Evolutionary conservation across 2,888 invertebrate genomes (phyloP), one percentile per base, ranked within the genome.

Genomic region (Trissolcus japonicus): DNA sequence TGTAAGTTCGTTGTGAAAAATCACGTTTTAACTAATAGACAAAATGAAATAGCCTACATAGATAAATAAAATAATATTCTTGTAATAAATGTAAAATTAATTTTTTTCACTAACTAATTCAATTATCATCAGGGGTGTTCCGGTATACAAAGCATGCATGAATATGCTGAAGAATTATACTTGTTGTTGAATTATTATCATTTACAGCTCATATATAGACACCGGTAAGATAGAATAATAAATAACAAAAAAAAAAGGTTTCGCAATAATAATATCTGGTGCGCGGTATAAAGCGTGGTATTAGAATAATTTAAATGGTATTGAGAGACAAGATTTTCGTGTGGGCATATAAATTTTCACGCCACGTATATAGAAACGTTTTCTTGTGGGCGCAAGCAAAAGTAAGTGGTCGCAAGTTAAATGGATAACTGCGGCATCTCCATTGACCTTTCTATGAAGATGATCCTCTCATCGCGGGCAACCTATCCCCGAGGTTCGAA

Each of bases 401-500:
- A 56, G 59, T 60, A 73, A 63, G 43, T 60, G 66, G 57, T 53
- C 41, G 54, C 7, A 50, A 21, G 50, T 21, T 35, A 59, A 62
- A 68, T 68, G 65, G 61, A 62, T 46, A 48, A n/a, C 29, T 21
- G 63, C 48, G 21, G 48, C 72, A 72, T 71, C 71, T 63, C 61
- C 53, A 68, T 50, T 81, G 80, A 80, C 81, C 80, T 82, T 80
- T 82, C 76, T 73, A 69, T 67, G 63, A 67, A 59, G 82, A 81
- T 80, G 84, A 83, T 84, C 84, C 82, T 81, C 81, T 35, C 25
- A 25, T 67, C 79, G 59, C 76, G 59, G 48, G 25, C 82, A 82
- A 79, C 82, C 84, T 83, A 82, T 83, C 82, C 84, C 82, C 82
- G 72, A 75, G 74, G 75, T 81, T 75, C 41, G 50, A 35, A 35